These are phyloP conservation scores for Puntigrus tetrazona DNA, from an alignment of 2,113 vertebrate species.

Conservation along the genomic window DNA sequence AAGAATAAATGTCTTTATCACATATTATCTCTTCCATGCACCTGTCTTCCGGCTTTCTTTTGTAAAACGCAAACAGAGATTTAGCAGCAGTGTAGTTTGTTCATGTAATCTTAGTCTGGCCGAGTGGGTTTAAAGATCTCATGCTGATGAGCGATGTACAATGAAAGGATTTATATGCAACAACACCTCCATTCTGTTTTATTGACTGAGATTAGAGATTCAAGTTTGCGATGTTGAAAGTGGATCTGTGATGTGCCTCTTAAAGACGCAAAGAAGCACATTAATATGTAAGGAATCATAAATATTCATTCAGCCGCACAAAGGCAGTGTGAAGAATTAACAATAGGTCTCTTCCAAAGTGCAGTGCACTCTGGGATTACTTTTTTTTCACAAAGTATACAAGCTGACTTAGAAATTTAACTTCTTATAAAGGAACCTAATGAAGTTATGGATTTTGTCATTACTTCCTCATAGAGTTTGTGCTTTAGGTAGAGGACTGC, in stretches of 20 bases:
- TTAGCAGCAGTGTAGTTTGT: neutral
- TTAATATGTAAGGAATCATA: constrained; percentile 8
- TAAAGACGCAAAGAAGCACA: neutral
- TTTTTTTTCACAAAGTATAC: neutral
- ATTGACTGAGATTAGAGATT: constrained; percentile 2
- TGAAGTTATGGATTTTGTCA: neutral
- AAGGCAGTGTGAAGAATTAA: neutral
- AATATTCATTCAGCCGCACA: neutral
- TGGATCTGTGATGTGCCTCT: neutral
- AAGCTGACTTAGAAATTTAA: neutral
- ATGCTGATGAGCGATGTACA: neutral
- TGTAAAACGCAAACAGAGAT: constrained; percentile 7
- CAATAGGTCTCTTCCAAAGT: neutral
- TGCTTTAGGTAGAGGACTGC: neutral
- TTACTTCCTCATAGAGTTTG: neutral
- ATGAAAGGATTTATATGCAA: constrained; percentile 6
- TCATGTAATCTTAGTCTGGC: constrained; percentile 25
- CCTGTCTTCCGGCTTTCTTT: constrained; percentile 27
- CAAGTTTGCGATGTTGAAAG: neutral
- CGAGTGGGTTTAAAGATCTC: constrained; percentile 24
- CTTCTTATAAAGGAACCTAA: neutral
- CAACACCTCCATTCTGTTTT: neutral
- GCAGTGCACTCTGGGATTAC: neutral
- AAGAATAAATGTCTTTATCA: neutral
- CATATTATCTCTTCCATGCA: constrained; percentile 42